Percentiles rank a stretch among this genome's conserved stretches.
Evolutionary conservation across 2,797 vertebrate genomes (phyloP).

Genomic region (Hydrophis major): DNA sequence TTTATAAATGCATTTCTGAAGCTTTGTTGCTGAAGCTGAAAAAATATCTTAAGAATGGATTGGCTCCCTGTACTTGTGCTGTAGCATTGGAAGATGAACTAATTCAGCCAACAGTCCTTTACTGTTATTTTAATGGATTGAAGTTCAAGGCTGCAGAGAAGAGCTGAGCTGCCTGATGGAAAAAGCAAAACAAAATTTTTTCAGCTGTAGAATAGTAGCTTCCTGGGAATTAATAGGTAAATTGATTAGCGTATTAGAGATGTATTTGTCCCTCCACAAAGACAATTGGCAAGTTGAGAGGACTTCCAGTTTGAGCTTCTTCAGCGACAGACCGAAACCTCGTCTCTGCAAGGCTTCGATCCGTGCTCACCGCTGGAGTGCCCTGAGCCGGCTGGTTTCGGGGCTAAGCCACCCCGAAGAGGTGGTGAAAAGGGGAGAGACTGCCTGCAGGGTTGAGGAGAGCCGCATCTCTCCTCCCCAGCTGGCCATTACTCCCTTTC

Average conservation of each 20-base stretch:
- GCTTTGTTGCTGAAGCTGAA: conserved; percentile 17
- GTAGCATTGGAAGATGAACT: conserved; percentile 26
- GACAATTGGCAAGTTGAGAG: not conserved
- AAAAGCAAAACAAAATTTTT: not conserved
- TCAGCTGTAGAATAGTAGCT: not conserved
- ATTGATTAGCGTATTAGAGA: not conserved
- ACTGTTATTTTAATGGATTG: conserved; percentile 19
- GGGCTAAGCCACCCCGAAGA: too few relatives aligned
- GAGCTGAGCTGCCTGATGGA: not conserved
- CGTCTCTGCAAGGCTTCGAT: too few relatives aligned
- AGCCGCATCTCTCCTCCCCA: too few relatives aligned
- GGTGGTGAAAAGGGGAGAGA: too few relatives aligned
- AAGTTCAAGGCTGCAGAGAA: conserved; percentile 15
- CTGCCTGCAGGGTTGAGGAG: too few relatives aligned
- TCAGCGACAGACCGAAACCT: too few relatives aligned
- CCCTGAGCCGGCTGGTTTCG: too few relatives aligned
- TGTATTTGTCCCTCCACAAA: not conserved
- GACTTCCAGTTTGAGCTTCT: too few relatives aligned
- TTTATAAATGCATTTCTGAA: not conserved
- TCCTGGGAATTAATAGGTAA: not conserved
- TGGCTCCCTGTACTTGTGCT: conserved; percentile 25
- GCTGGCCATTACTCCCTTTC: too few relatives aligned
- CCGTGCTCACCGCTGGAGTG: too few relatives aligned
- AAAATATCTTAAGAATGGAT: conserved; percentile 18
- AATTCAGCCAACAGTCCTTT: not conserved